A percentile compares a stretch with the other conserved stretches of the same genome.
Conservation (phyloP, 2,113 vertebrate genomes). For the Pontoporia blainvillei region DNA sequence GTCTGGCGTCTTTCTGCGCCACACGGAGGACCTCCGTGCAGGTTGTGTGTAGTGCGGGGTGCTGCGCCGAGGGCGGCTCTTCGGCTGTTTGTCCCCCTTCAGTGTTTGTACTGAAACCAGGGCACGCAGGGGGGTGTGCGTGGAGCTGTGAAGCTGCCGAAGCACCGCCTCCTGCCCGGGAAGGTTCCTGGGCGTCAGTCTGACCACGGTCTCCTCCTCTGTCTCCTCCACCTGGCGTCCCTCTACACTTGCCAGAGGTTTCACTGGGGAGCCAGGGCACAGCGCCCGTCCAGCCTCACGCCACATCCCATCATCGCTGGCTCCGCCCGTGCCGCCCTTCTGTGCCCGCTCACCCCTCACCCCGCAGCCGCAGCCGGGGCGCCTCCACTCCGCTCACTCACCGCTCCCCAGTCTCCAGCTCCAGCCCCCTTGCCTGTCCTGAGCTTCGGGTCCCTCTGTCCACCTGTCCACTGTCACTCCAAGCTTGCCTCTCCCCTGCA, state of each 20-base stretch:
- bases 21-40: no score
- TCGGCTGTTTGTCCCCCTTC: background rate
- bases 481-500: accelerated
- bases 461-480: background rate
- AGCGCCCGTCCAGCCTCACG: no score
- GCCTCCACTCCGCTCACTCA: background rate
- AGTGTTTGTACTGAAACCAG: background rate
- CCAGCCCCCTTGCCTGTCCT: background rate
- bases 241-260: no score
- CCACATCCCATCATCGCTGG: background rate
- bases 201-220: no score
- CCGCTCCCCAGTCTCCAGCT: background rate
- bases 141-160: background rate
- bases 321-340: background rate
- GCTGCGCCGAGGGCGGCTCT: background rate
- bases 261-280: no score
- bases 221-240: no score
- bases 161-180: background rate
- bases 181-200: background rate
- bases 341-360: accelerated
- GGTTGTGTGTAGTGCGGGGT: background rate
- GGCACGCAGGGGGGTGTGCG: background rate
- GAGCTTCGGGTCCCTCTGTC: background rate
- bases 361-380: accelerated
- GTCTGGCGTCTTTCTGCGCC: background rate